Base-by-base conservation (phyloP, 2,797 vertebrate genomes). In the Cryptoprocta ferox region DNA sequence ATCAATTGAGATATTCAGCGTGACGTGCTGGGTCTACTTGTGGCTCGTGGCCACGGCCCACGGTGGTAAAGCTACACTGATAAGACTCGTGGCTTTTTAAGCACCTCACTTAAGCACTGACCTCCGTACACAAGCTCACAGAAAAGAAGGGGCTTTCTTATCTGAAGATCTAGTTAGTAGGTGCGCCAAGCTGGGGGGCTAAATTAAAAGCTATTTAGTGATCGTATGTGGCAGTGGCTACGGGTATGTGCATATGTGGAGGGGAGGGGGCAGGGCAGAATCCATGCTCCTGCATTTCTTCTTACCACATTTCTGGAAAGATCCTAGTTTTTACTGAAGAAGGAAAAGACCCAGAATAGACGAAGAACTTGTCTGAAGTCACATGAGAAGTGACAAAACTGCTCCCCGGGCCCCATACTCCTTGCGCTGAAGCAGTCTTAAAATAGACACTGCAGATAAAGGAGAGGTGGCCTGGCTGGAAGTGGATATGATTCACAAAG, bases 401-500 rank as follows among this genome's bases (percentile, higher is more conserved):
- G 89, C 92, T 95, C 92, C 81, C 89, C 0, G 50, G 95, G 96
- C 89, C 91, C 95, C 97, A 91, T 81, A 81, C 93, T 97, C 95
- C 96, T 94, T 91, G 83, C 68, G 73, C 88, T 50, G 48, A 81
- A 90, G 89, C 50, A 28, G 71, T 92, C 97, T 95, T 92, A 97
- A 98, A 97, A 42, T 8, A 98, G 98, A 97, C 97, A 97, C 73
- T 80, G 93, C 39, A 97, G 97, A 98, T 98, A 98, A 99, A 98
- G 59, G 8, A 71, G 80, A 82, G 97, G 84, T 30, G 89, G 70
- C 78, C 98, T 97, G 97, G 97, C 98, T 93, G 91, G 93, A 12
- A 97, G 98, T 88, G 92, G 97, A 98, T 98, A 98, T 99, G 97
- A 99, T 98, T 99, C 99, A 98, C 99, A 98, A 98, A 98, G 98